Evolutionary conservation across 2,797 vertebrate genomes (phyloP).

Genomic region (Falco columbarius): DNA sequence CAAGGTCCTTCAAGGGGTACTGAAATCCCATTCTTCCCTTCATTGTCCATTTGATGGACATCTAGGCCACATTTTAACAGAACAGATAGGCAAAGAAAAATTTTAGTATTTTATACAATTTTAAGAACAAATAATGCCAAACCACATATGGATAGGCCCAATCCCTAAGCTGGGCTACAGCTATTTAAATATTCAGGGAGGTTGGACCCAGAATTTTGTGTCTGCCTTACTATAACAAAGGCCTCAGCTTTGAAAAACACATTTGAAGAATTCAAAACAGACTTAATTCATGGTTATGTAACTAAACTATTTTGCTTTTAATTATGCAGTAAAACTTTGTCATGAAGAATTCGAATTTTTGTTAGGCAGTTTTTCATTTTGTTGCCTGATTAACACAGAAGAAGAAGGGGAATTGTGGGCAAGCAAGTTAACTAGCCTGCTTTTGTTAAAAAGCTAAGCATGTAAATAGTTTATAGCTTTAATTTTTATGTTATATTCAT

Average conservation of each 20-base stretch:
- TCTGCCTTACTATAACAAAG: neutral
- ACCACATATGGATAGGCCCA: accelerated
- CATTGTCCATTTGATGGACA: neutral
- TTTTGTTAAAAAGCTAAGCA: neutral
- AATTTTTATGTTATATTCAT: neutral
- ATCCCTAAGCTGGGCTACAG: neutral
- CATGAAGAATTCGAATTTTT: neutral
- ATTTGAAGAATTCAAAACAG: neutral
- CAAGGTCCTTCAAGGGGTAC: neutral
- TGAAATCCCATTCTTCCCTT: neutral
- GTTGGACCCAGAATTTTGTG: neutral
- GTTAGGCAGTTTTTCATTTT: neutral
- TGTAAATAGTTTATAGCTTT: neutral
- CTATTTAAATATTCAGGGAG: neutral
- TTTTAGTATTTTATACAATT: neutral
- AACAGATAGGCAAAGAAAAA: neutral
- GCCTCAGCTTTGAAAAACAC: neutral
- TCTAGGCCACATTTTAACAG: neutral
- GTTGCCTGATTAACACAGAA: neutral
- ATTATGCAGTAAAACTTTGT: neutral
- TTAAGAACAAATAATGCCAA: neutral
- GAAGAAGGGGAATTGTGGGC: neutral
- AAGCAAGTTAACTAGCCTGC: neutral
- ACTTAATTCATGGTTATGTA: neutral
- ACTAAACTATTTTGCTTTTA: neutral